Evolutionary conservation across 2,113 vertebrate genomes (phyloP).

Genomic region (Lophius piscatorius): DNA sequence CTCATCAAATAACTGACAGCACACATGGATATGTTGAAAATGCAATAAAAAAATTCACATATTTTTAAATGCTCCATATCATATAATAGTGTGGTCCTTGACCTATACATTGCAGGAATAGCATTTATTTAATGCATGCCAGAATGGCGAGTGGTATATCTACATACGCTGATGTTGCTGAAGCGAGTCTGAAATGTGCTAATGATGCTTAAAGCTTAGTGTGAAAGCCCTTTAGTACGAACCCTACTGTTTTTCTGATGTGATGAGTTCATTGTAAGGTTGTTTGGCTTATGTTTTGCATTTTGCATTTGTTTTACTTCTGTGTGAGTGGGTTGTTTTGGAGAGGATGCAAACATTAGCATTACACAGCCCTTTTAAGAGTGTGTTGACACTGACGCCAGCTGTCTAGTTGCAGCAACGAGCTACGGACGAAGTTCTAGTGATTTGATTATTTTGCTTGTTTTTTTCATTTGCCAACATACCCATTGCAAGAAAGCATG

Average conservation of each 20-base stretch:
- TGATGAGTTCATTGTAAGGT: not conserved
- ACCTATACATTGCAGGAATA: slow-evolving; percentile 18
- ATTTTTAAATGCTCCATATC: slow-evolving; percentile 13
- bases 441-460: slow-evolving; percentile 39
- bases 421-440: slow-evolving; percentile 27
- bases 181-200: slow-evolving; percentile 15
- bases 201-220: not conserved
- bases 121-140: slow-evolving; percentile 12
- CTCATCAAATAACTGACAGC: slow-evolving; percentile 20
- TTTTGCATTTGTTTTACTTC: slow-evolving; percentile 6
- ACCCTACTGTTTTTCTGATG: not conserved
- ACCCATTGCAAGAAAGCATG: slow-evolving; percentile 36
- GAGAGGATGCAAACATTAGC: slow-evolving; percentile 9
- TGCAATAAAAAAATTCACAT: slow-evolving; percentile 17
- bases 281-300: slow-evolving; percentile 7
- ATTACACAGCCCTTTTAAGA: not conserved
- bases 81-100: not conserved
- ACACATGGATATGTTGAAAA: slow-evolving; percentile 16
- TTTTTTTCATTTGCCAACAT: slow-evolving; percentile 47
- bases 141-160: not conserved
- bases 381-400: slow-evolving; percentile 9
- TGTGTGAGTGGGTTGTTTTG: slow-evolving; percentile 25
- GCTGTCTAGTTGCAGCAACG: slow-evolving; percentile 20
- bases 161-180: slow-evolving; percentile 28
- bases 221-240: not conserved